Evolutionary conservation across 2,113 vertebrate genomes (phyloP), one percentile per base, ranked within the genome.

Genomic region (Nycticebus coucang): DNA sequence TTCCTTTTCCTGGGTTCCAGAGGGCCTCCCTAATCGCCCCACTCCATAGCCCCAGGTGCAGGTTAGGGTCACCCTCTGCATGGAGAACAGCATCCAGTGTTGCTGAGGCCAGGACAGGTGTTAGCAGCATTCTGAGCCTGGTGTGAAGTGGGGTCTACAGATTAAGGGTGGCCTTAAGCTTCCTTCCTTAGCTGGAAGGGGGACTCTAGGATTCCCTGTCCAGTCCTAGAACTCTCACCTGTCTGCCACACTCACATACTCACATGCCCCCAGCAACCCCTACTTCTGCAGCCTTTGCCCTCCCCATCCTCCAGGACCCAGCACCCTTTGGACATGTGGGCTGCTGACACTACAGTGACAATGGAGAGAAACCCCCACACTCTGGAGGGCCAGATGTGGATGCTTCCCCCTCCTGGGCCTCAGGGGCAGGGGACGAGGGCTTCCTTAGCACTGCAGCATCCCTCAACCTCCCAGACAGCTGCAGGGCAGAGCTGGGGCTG

Each of bases 1-100:
- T 91, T 86, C 64, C 83, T 92, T 92, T 87, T 35, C 83, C 41
- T 55, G 55, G 79, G 55, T 87, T 78, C 85, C 74, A 60, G n/a
- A 92, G 62, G 59, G 33, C 74, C n/a, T 21, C 35, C 21, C 71
- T 6, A 33, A 10, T 19, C 33, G 14, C 85, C 68, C 53, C 30
- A 28, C 62, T 59, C 64, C 17, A 1, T 33, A 28, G 15, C 64
- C 41, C 41, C 33, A 10, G 59, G 60, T 8, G 10, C 68, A 59
- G 84, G 95, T 53, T 86, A 30, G 74, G 17, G 64, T 53, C n/a
- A 82, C 13, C 33, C 18, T 68, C 13, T 17, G 59, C 13, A 5
- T 19, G 19, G 79, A 59, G 5, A 53, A 15, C 33, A 21, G 24
- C 5, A 18, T 26, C 2, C 0, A 30, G 37, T 18, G 68, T 15